A percentile compares a stretch with the other conserved stretches of the same genome.
phyloP scores from a whole-genome alignment of 92 coral and sea anemone genomes.

The Diadumene lineata region DNA sequence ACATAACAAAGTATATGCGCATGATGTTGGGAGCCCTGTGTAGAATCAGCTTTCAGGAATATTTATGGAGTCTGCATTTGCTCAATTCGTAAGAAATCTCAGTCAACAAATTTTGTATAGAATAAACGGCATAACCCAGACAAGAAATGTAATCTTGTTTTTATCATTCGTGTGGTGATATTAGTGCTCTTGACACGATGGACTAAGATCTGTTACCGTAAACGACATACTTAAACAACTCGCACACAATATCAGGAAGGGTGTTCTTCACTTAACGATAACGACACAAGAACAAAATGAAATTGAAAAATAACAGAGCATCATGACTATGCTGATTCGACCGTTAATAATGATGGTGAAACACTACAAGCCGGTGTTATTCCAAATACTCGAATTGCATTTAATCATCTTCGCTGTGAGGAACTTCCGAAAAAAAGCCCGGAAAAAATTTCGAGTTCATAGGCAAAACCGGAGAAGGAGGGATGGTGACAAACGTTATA shows the following conservation, averaged over 20 bases:
- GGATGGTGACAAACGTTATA: no score
- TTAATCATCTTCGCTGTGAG: no score
- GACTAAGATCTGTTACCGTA: not conserved
- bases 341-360: no score
- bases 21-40: not conserved
- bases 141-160: slow-evolving; percentile 5
- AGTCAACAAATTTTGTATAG: not conserved
- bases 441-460: no score
- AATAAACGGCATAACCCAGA: not conserved
- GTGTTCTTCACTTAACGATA: not conserved
- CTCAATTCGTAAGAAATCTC: no score
- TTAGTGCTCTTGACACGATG: slow-evolving; percentile 10
- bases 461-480: no score
- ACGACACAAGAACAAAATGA: not conserved
- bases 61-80: no score
- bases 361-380: no score
- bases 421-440: no score
- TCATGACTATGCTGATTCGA: no score
- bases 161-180: not conserved
- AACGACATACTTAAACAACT: not conserved
- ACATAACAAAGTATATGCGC: not conserved
- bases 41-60: not conserved
- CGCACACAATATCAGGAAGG: not conserved
- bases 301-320: no score
- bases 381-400: no score